Conservation (phyloP, 1,140 invertebrate species). For the Drosophila chauvacae region DNA sequence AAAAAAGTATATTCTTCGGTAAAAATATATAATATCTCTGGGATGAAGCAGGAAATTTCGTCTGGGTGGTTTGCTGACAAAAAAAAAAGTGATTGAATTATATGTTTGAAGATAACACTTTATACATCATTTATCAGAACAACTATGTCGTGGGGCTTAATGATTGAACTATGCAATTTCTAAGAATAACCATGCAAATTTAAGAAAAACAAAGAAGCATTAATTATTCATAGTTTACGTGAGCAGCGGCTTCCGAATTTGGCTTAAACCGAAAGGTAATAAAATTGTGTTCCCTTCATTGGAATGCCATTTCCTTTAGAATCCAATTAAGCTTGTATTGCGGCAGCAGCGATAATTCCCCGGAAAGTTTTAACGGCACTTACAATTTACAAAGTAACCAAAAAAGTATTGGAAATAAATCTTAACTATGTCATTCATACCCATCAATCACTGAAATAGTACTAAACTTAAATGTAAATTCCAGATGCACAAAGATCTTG, state of each 20-base stretch:
- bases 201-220: slow-evolving; percentile 7
- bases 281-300: neutral
- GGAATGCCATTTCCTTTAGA: slow-evolving; percentile 10
- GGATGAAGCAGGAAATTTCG: slow-evolving; percentile 17
- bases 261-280: slow-evolving; percentile 3
- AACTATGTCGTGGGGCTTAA: slow-evolving; percentile 26
- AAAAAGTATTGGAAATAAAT: neutral
- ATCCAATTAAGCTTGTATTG: neutral
- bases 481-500: neutral
- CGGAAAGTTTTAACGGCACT: neutral
- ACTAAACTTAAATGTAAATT: neutral
- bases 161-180: slow-evolving; percentile 46
- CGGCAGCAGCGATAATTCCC: neutral
- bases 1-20: slow-evolving; percentile 5
- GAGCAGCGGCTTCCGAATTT: neutral
- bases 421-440: neutral
- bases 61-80: neutral
- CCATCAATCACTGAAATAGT: slow-evolving; percentile 6
- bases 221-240: slow-evolving; percentile 26
- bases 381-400: neutral
- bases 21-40: slow-evolving; percentile 6
- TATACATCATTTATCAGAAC: slow-evolving; percentile 44
- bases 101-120: slow-evolving; percentile 28
- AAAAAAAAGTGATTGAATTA: slow-evolving; percentile 27
- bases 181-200: slow-evolving; percentile 30